phyloP scores from a whole-genome alignment of 2,888 invertebrate species.

The Cephalotes varians region DNA sequence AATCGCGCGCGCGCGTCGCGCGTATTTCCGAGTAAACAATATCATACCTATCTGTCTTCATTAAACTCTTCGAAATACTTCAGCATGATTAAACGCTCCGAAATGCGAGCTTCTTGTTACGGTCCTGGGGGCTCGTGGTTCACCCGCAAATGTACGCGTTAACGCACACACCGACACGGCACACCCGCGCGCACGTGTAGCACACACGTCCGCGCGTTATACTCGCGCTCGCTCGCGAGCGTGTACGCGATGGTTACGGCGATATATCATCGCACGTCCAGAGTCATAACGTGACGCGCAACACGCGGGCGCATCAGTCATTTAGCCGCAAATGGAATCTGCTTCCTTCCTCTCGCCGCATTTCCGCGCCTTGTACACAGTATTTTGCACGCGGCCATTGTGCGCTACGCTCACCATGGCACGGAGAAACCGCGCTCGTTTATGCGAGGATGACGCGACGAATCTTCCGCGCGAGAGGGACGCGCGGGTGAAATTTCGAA shows the following conservation, averaged over 20 bases:
- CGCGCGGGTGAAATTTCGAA: constrained; percentile 21
- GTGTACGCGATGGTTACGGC: constrained; percentile 66
- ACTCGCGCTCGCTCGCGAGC: constrained; percentile 5
- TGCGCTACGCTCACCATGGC: constrained; percentile 23
- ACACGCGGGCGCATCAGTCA: constrained; percentile 82
- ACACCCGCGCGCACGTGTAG: constrained; percentile 8
- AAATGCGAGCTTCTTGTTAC: constrained; percentile 54
- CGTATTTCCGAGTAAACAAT: constrained; percentile 53
- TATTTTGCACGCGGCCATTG: constrained; percentile 67
- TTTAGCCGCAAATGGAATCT: constrained; percentile 83
- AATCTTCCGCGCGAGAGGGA: neutral
- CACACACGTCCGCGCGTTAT: neutral
- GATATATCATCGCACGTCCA: constrained; percentile 83
- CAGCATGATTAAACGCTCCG: constrained; percentile 54
- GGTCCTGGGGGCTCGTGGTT: constrained; percentile 53
- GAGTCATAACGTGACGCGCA: constrained; percentile 79
- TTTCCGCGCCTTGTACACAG: constrained; percentile 75
- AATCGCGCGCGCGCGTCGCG: constrained; percentile 55
- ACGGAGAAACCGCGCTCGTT: constrained; percentile 52
- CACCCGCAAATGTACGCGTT: constrained; percentile 57
- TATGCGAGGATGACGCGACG: constrained; percentile 34
- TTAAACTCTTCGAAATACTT: constrained; percentile 56
- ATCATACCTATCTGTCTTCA: constrained; percentile 53
- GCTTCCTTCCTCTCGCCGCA: constrained; percentile 79
- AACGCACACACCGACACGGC: constrained; percentile 27